Conservation (phyloP, 2,888 invertebrate species). For the Pseudoips prasinana region DNA sequence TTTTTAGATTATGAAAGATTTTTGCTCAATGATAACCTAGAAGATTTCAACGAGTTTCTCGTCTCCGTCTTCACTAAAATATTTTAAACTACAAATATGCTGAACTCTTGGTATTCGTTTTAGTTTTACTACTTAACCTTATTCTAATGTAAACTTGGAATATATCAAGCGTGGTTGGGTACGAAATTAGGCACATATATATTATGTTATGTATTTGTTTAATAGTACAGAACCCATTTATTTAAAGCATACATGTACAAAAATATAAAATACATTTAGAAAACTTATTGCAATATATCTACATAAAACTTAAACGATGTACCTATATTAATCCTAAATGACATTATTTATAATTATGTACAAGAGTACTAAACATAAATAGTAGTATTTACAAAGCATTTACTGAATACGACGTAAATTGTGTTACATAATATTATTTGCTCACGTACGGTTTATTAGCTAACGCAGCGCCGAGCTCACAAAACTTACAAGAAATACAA, state of each 20-base stretch:
- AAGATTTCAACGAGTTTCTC: no score
- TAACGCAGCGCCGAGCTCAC: conserved; percentile 41
- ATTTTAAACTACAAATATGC: no score
- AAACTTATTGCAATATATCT: conserved; percentile 36
- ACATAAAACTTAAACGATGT: conserved; percentile 34
- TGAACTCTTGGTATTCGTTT: no score
- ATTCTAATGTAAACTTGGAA: neutral
- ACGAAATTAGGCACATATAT: neutral
- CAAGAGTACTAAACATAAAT: conserved; percentile 59
- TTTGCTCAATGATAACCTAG: no score
- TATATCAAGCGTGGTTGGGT: no score
- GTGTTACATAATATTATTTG: conserved; percentile 34
- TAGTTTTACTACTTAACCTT: no score
- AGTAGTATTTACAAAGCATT: conserved; percentile 68
- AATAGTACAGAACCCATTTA: conserved; percentile 45
- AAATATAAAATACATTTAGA: conserved; percentile 41
- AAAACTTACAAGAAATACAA: conserved; percentile 61
- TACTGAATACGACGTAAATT: conserved; percentile 40
- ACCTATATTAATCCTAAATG: conserved; percentile 5
- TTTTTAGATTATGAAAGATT: no score
- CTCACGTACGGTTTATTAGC: conserved; percentile 34
- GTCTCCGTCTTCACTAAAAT: no score
- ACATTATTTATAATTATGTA: conserved; percentile 47
- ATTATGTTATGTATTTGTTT: conserved; percentile 25
- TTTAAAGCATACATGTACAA: conserved; percentile 44